phyloP scores from a whole-genome alignment of 1,140 invertebrate species.

The Teleopsis dalmanni region DNA sequence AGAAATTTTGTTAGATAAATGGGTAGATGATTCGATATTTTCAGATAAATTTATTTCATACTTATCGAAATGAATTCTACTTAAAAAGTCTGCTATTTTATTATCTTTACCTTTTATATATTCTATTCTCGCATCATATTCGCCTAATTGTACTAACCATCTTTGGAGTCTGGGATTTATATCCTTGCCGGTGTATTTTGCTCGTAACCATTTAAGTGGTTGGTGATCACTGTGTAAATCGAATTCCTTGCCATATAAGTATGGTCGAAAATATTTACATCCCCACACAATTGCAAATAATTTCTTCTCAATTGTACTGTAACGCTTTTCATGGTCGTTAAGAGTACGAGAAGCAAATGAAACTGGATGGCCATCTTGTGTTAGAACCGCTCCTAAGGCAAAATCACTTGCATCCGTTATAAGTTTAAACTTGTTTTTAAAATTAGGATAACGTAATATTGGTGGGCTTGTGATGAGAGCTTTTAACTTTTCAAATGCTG shows the following conservation, averaged over 20 bases:
- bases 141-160: slow-evolving; percentile 3
- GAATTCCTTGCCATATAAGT: slow-evolving; percentile 1
- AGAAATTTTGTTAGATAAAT: neutral
- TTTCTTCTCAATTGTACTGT: too few relatives aligned
- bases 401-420: too few relatives aligned
- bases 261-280: neutral
- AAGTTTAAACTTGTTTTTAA: too few relatives aligned
- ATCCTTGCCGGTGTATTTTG: slow-evolving; percentile 6
- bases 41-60: neutral
- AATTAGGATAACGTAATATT: too few relatives aligned
- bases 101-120: slow-evolving; percentile 9
- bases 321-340: too few relatives aligned
- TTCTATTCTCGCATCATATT: neutral
- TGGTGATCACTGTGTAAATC: neutral
- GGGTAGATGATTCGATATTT: neutral
- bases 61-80: neutral
- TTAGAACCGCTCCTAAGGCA: too few relatives aligned
- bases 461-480: too few relatives aligned
- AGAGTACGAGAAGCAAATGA: too few relatives aligned
- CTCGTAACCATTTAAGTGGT: slow-evolving; percentile 2
- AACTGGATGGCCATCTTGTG: too few relatives aligned
- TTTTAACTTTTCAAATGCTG: too few relatives aligned
- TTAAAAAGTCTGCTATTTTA: slow-evolving; percentile 6
- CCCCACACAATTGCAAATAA: too few relatives aligned
- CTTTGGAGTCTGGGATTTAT: slow-evolving; percentile 8